Evolutionary conservation across 2,888 invertebrate species (phyloP), one percentile per base, ranked within the genome.

Genomic region (Sussaba pulchella): DNA sequence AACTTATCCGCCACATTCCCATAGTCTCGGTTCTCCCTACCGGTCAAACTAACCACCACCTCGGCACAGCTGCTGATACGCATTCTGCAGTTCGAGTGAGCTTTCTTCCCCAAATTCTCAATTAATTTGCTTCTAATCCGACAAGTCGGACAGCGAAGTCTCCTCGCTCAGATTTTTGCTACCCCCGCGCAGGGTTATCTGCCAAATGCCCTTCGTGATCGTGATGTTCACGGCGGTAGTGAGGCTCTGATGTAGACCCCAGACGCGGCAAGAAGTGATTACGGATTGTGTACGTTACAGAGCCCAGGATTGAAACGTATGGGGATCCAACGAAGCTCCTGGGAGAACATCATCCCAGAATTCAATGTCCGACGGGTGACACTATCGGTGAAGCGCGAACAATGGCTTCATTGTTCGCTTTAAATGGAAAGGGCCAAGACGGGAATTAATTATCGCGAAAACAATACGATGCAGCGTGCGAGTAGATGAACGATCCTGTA

Each of bases 361-460:
- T 81, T 50, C 39, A 57, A 63, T 47, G 41, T 81, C 50, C 50
- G 64, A 66, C 45, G 19, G 54, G 9, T 3, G 45, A 63, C 52
- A 66, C 26, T 59, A 59, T 73, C 70, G 69, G 69, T 77, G 54
- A 70, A 50, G 36, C 31, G 57, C 36, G 45, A 81, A 73, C 77
- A 81, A 81, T 73, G 69, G 63, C 31, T 57, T 43, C 59, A 73
- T 73, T 77, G 77, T 73, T 50, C 24, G 9, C 31, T 19, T 41
- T 47, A 10, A 12, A 31, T 24, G 64, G 41, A 31, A 69, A n/a
- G 17, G 31, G 31, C 43, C 57, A 31, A 64, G 69, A 77, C 73
- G 64, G 50, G 57, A 73, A 81, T 81, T 81, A 81, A 81, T 81
- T 81, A 77, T 73, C 64, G 47, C n/a, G 76, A 73, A 77, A 77